phyloP scores from a whole-genome alignment of 2,113 vertebrate genomes.

The Tiliqua scincoides region DNA sequence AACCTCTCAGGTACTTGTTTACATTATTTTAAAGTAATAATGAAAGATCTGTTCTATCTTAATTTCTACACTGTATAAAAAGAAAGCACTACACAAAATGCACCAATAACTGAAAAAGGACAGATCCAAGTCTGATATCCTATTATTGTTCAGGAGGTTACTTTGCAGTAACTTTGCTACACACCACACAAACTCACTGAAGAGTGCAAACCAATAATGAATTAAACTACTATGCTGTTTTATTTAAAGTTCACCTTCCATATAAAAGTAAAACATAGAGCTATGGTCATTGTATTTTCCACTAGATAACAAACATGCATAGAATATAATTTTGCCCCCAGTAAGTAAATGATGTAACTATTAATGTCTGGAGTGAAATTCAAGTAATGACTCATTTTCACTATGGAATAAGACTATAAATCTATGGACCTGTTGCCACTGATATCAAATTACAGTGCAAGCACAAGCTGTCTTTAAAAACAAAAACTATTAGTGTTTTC shows the following conservation, averaged over 20 bases:
- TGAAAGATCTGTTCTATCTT: constrained; percentile 43
- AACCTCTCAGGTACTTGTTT: constrained; percentile 76
- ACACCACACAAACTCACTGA: constrained; percentile 41
- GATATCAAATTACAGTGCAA: constrained; percentile 8
- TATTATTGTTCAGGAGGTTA: constrained; percentile 14
- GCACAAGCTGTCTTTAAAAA: not conserved
- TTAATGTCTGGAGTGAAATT: not conserved
- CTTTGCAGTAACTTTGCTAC: constrained; percentile 7
- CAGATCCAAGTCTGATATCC: constrained; percentile 21
- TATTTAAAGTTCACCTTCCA: constrained; percentile 74
- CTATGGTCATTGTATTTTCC: not conserved
- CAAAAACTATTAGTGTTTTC: constrained; percentile 26
- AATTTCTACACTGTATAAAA: constrained; percentile 59
- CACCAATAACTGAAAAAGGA: constrained; percentile 44
- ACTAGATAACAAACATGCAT: not conserved
- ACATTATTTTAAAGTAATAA: constrained; percentile 26
- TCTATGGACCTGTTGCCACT: not conserved
- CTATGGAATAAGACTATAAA: not conserved
- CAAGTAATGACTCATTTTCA: not conserved
- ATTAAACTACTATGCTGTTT: constrained; percentile 37
- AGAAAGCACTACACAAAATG: constrained; percentile 70
- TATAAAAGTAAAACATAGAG: constrained; percentile 53
- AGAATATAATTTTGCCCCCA: not conserved
- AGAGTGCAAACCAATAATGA: constrained; percentile 53
- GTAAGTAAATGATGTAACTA: not conserved